Evolutionary conservation across 2,888 invertebrate species (phyloP).

Genomic region (Apodemia arnacis): DNA sequence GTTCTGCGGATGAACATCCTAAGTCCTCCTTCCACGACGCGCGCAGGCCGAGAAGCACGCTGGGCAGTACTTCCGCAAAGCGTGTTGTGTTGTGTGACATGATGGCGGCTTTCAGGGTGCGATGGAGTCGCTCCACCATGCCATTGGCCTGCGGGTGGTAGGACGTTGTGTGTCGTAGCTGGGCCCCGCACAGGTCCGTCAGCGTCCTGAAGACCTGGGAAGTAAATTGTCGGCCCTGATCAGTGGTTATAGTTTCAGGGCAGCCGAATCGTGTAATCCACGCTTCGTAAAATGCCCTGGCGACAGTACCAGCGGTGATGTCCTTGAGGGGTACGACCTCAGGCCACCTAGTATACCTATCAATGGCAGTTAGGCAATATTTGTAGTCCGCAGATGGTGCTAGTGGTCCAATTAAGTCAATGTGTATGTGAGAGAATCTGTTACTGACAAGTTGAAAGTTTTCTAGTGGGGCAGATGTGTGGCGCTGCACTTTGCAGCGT

Average conservation of each 20-base stretch:
- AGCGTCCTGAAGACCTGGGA: slow-evolving; percentile 29
- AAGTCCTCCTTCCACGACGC: background rate
- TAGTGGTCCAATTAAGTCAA: background rate
- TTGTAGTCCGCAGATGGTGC: background rate
- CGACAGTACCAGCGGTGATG: background rate
- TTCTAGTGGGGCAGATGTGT: background rate
- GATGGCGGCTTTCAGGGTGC: slow-evolving; percentile 43
- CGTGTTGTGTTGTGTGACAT: slow-evolving; percentile 16
- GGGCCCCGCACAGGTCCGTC: slow-evolving; percentile 3
- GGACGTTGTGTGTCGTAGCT: slow-evolving; percentile 13
- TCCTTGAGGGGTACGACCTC: background rate
- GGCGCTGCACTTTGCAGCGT: background rate
- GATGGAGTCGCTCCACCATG: slow-evolving; percentile 39
- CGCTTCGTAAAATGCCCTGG: background rate
- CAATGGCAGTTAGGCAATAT: slow-evolving; percentile 11
- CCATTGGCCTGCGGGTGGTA: slow-evolving; percentile 56
- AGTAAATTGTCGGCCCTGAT: slow-evolving; percentile 72
- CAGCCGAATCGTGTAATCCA: slow-evolving; percentile 8
- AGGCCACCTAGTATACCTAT: background rate
- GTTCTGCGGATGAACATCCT: background rate
- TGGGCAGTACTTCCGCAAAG: slow-evolving; percentile 38
- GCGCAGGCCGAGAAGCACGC: slow-evolving; percentile 45
- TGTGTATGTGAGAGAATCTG: background rate
- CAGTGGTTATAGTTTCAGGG: slow-evolving; percentile 28
- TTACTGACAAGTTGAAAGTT: background rate